Percentiles rank a stretch among this genome's conserved stretches.
Conservation (phyloP, 2,797 vertebrate species). For the Mormyrops attenuatus region DNA sequence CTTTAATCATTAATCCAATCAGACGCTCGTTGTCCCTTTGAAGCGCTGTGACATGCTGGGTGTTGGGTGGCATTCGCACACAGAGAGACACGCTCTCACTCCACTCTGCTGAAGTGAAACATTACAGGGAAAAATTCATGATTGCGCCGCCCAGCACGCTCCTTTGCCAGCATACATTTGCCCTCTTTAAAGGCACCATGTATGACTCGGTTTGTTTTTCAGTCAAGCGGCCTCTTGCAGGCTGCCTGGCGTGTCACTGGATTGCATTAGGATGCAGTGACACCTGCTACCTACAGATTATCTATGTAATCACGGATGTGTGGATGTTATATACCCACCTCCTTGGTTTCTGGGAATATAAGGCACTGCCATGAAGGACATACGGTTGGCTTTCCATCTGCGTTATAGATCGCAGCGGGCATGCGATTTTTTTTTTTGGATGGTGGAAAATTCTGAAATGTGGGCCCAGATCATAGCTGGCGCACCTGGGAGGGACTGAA, state of each 20-base stretch:
- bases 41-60: not conserved
- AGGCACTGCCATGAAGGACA: not conserved
- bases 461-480: not conserved
- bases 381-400: not conserved
- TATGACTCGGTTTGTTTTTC: not conserved
- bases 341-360: not conserved
- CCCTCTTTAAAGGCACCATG: not conserved
- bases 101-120: slow-evolving; percentile 13
- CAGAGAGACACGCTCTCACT: not conserved
- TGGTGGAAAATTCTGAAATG: not conserved
- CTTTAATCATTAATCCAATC: not conserved
- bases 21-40: not conserved
- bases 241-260: not conserved
- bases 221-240: not conserved
- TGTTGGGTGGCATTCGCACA: not conserved
- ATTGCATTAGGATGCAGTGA: not conserved
- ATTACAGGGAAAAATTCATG: slow-evolving; percentile 23
- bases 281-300: not conserved
- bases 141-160: not conserved
- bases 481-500: not conserved
- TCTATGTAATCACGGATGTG: not conserved
- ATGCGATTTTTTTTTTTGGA: not conserved
- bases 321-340: not conserved
- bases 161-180: not conserved
- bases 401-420: not conserved